phyloP scores from a whole-genome alignment of 2,797 vertebrate species.

The Sardinella longiceps region DNA sequence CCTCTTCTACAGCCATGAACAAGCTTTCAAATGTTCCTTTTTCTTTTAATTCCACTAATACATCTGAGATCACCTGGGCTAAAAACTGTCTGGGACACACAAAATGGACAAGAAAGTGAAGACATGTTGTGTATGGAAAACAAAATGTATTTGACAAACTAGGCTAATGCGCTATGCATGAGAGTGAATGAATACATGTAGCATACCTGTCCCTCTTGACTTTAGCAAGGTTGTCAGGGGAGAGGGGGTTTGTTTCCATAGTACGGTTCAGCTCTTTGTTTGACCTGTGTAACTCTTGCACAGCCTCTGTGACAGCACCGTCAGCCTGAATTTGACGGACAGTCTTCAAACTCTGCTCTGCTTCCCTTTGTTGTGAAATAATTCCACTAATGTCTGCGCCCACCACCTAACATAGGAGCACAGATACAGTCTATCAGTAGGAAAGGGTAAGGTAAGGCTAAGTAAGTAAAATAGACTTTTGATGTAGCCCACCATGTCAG shows the following conservation, averaged over 20 bases:
- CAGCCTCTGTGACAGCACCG: slow-evolving; percentile 26
- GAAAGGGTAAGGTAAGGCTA: no score
- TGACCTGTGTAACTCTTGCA: slow-evolving; percentile 38
- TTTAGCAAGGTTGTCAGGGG: slow-evolving; percentile 44
- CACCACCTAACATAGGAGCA: slow-evolving; percentile 6
- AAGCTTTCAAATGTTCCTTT: slow-evolving; percentile 76
- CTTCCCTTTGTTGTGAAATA: slow-evolving; percentile 40
- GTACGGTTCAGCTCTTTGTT: slow-evolving; percentile 23
- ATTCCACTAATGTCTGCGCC: slow-evolving; percentile 22
- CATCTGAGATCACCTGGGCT: slow-evolving; percentile 65
- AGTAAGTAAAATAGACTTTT: background rate
- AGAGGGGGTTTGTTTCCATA: slow-evolving; percentile 30
- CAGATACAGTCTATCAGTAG: no score
- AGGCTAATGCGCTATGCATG: background rate
- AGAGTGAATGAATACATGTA: background rate
- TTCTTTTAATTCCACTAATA: slow-evolving; percentile 72
- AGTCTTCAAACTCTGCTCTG: slow-evolving; percentile 31
- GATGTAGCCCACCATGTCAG: slow-evolving; percentile 32
- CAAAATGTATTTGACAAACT: no score
- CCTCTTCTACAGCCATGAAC: slow-evolving; percentile 65
- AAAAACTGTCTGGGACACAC: slow-evolving; percentile 74
- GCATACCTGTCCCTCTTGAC: slow-evolving; percentile 51
- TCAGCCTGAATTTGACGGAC: background rate
- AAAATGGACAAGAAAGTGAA: background rate
- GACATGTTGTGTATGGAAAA: no score